Evolutionary conservation across 2,888 invertebrate species (phyloP), one percentile per base, ranked within the genome.

Genomic region (Limnephilus lunatus): DNA sequence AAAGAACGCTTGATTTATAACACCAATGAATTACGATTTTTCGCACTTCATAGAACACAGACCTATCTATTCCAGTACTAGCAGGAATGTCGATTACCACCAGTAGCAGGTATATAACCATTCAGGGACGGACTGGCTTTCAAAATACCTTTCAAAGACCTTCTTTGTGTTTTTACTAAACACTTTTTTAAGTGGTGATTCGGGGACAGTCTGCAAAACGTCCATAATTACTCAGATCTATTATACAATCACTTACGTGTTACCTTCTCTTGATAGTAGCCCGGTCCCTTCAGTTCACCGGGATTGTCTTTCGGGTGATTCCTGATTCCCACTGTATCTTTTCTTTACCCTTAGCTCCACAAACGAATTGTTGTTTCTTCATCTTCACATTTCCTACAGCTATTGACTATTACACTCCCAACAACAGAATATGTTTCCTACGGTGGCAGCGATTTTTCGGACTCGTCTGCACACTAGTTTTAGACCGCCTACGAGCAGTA

Each of bases 21-120:
- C 68, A 68, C 68, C 68, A 68, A 68, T 68, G 68, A 68, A 68
- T 68, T 68, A n/a, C 68, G 68, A 68, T n/a, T 68, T 68, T 68
- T 68, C 68, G 68, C 68, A 68, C 68, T 68, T 68, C 68, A 68
- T 68, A 68, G 68, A 68, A 25, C 68, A 68, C 68, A n/a, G 68
- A 68, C 68, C 68, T 68, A 68, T 68, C 25, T 68, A 68, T 68
- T 68, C 68, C 68, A 68, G 68, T 68, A 68, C 25, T n/a, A 68
- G 7, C 68, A 68, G 68, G 68, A 68, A 68, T 68, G 68, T n/a
- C 68, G 68, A 68, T 68, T 68, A n/a, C 68, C 9, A 68, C 68
- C 68, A 68, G 68, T 68, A 25, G 68, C 68, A 25, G n/a, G 68
- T 68, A 68, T 11, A n/a, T 9, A 68, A n/a, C 9, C 9, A 25